Base-by-base conservation (phyloP, 2,888 invertebrate genomes). In the Acrobeloides nanus region DNA sequence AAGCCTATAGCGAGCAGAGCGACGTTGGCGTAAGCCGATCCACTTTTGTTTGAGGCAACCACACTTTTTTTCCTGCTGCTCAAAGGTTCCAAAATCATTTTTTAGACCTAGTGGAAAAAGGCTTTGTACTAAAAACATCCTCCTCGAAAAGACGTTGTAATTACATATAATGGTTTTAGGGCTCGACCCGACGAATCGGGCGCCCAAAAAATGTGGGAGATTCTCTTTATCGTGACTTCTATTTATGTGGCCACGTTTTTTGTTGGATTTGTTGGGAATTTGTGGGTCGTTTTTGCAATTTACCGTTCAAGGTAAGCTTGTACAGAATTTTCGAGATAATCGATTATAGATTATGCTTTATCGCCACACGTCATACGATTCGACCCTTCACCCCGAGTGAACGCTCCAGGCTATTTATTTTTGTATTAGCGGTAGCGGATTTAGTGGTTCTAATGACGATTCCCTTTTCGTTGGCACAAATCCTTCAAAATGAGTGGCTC, bases 201-300 rank as follows among this genome's bases (percentile, higher is more conserved):
- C n/a, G n/a, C n/a, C n/a, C n/a, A n/a, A n/a, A 65, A 65, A 38
- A 31, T 62, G n/a, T 66, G 64, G 63, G 66, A 65, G 29, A 62
- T 66, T 35, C 56, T n/a, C n/a, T n/a, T n/a, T n/a, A n/a, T n/a
- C n/a, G n/a, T n/a, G n/a, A n/a, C n/a, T n/a, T n/a, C n/a, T n/a
- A n/a, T n/a, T n/a, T n/a, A n/a, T n/a, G n/a, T n/a, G n/a, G n/a
- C n/a, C n/a, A n/a, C n/a, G n/a, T n/a, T n/a, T n/a, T n/a, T n/a
- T n/a, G n/a, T n/a, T n/a, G n/a, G n/a, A n/a, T n/a, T n/a, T n/a
- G n/a, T n/a, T n/a, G n/a, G n/a, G n/a, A n/a, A n/a, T n/a, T n/a
- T n/a, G 64, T 62, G 33, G 32, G 54, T 41, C 6, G 7, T 17
- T 20, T 15, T 40, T 37, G 12, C 41, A 8, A 8, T 35, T 15